Percentiles rank a stretch among this genome's conserved stretches.
Conservation (phyloP, 2,888 invertebrate genomes). For the Mythimna lalbum region DNA sequence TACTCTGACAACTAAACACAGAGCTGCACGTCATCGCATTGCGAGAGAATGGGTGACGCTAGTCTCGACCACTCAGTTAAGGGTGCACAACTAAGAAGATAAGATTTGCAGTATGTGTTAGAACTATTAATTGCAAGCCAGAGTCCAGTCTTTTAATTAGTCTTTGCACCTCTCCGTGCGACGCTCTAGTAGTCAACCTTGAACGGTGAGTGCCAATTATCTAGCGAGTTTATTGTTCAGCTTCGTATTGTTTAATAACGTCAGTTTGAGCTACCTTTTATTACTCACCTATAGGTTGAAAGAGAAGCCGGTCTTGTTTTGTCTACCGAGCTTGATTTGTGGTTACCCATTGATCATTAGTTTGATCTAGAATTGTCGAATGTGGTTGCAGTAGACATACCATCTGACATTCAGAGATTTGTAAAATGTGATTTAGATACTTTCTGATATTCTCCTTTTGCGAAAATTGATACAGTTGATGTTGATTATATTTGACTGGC, state of each 20-base stretch:
- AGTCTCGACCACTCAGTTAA: too few relatives aligned
- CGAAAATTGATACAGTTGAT: background rate
- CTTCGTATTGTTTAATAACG: slow-evolving; percentile 67
- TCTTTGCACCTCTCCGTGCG: slow-evolving; percentile 37
- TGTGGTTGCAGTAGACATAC: slow-evolving; percentile 13
- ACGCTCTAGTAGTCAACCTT: slow-evolving; percentile 69
- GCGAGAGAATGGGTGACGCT: too few relatives aligned
- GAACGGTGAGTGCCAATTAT: slow-evolving; percentile 75
- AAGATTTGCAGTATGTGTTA: too few relatives aligned
- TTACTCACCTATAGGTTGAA: slow-evolving; percentile 29
- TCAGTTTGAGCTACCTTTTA: slow-evolving; percentile 47
- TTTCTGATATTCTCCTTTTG: background rate
- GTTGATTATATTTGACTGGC: too few relatives aligned
- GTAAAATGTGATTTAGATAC: background rate
- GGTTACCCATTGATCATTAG: background rate
- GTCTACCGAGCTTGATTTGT: slow-evolving; percentile 29
- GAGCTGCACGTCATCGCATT: too few relatives aligned
- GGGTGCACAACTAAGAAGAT: too few relatives aligned
- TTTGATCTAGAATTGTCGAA: background rate
- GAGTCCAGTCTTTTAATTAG: slow-evolving; percentile 32
- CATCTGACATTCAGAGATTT: background rate
- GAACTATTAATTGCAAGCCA: background rate
- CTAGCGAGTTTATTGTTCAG: slow-evolving; percentile 70
- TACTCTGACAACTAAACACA: too few relatives aligned
- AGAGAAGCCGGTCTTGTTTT: slow-evolving; percentile 26